phyloP scores from a whole-genome alignment of 2,888 invertebrate species.

The Danaus chrysippus region DNA sequence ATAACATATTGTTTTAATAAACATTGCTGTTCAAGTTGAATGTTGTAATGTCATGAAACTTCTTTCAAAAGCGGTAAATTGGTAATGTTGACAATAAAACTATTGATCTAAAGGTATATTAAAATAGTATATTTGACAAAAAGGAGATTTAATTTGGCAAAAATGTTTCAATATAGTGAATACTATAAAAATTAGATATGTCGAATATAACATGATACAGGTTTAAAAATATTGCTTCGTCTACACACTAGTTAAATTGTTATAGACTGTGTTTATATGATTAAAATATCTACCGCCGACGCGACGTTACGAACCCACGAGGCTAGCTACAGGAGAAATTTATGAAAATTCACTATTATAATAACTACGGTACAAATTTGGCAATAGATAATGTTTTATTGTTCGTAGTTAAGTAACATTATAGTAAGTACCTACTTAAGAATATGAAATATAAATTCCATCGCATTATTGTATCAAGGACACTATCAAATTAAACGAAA shows the following conservation, averaged over 20 bases:
- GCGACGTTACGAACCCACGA: slow-evolving; percentile 55
- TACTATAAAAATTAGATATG: slow-evolving; percentile 72
- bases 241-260: slow-evolving; percentile 68
- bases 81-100: slow-evolving; percentile 18
- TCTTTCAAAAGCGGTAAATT: slow-evolving; percentile 20
- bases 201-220: slow-evolving; percentile 62
- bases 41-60: slow-evolving; percentile 23
- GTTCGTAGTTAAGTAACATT: slow-evolving; percentile 49
- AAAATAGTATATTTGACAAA: slow-evolving; percentile 43
- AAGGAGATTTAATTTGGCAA: slow-evolving; percentile 47
- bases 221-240: slow-evolving; percentile 64
- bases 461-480: slow-evolving; percentile 47
- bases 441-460: slow-evolving; percentile 67
- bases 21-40: slow-evolving; percentile 28
- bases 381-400: slow-evolving; percentile 64
- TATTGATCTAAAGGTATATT: slow-evolving; percentile 29
- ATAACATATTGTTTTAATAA: slow-evolving; percentile 2
- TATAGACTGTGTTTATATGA: slow-evolving; percentile 40
- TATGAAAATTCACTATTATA: slow-evolving; percentile 62
- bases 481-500: slow-evolving; percentile 12
- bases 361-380: slow-evolving; percentile 69
- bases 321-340: slow-evolving; percentile 69
- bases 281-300: slow-evolving; percentile 49
- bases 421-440: slow-evolving; percentile 41
- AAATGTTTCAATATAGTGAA: slow-evolving; percentile 51